Evolutionary conservation across 2,797 vertebrate species (phyloP), one percentile per base, ranked within the genome.

Genomic region (Neoniphon sammara): DNA sequence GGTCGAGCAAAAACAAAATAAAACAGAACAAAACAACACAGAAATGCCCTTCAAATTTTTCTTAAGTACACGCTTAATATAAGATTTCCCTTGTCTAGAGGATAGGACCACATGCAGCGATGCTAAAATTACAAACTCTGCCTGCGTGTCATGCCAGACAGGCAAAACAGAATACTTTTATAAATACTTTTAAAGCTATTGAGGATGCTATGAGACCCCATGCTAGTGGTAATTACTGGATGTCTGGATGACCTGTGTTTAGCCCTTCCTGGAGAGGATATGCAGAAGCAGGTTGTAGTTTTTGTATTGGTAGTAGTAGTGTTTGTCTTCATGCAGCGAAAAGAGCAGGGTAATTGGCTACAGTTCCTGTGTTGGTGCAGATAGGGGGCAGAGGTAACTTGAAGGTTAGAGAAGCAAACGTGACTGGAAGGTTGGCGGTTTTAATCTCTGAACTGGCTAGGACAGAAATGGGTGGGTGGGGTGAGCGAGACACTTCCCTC

Each of bases 371-470:
- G 3, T 30, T 62, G n/a, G 31, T 75, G 50, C 61, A 75, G 30
- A 71, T 34, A 59, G 49, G 27, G 47, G 50, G 12, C 44, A 70
- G 70, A 83, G 76, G 74, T 77, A 75, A 76, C 17, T 25, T 77
- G 23, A 68, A 85, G 71, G 72, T 82, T 69, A 75, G 56, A 78
- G 57, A 78, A 74, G 47, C 75, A 73, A 56, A 57, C 80, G 73
- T 83, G 82, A 81, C 73, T 57, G 52, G 63, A 76, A 47, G 59
- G 66, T 78, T 75, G 83, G 81, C 30, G 78, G 5, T 67, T 75
- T 53, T 66, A 83, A 85, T 78, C 73, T 60, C 67, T 36, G 39
- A 73, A 67, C 58, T 64, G 55, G 69, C 61, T 74, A 57, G 46
- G 50, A 44, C 64, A 46, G 54, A 63, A 34, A 47, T 54, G 42